A percentile compares a stretch with the other conserved stretches of the same genome.
Evolutionary conservation across 2,888 invertebrate species (phyloP).

Genomic region (Lasioglossum figueresi): DNA sequence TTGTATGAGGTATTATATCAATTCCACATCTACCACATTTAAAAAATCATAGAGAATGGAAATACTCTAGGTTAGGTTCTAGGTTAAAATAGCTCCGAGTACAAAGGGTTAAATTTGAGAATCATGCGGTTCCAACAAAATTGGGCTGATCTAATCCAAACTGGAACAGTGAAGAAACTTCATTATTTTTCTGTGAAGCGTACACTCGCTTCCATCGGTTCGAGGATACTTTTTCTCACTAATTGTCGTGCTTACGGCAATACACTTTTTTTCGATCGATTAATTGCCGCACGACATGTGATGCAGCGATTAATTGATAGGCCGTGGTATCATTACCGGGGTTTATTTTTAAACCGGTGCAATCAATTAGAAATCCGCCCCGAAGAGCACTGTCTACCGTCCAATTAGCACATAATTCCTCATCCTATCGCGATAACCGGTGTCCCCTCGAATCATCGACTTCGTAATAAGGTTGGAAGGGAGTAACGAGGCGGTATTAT

Average conservation of each 20-base stretch:
- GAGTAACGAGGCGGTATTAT: conserved; percentile 49
- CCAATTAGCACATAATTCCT: conserved; percentile 27
- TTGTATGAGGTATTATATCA: too few relatives aligned
- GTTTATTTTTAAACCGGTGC: conserved; percentile 12
- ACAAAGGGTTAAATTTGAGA: too few relatives aligned
- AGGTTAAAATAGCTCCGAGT: too few relatives aligned
- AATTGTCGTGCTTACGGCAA: neutral
- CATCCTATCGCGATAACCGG: conserved; percentile 24
- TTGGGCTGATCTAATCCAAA: neutral
- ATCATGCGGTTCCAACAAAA: neutral
- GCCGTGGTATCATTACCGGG: neutral
- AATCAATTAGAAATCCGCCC: conserved; percentile 5
- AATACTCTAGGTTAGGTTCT: too few relatives aligned
- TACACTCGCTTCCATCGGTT: neutral
- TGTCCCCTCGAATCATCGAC: conserved; percentile 22
- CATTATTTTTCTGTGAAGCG: neutral
- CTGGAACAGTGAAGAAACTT: neutral
- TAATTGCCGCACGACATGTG: neutral
- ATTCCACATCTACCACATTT: too few relatives aligned
- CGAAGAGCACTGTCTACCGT: neutral
- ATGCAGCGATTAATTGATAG: neutral
- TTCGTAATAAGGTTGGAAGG: conserved; percentile 27
- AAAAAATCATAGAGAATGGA: too few relatives aligned
- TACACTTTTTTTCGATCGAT: too few relatives aligned
- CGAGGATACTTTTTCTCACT: neutral